A percentile compares a stretch with the other conserved stretches of the same genome.
phyloP scores from a whole-genome alignment of 2,797 vertebrate species.

The Aphelocoma californica region DNA sequence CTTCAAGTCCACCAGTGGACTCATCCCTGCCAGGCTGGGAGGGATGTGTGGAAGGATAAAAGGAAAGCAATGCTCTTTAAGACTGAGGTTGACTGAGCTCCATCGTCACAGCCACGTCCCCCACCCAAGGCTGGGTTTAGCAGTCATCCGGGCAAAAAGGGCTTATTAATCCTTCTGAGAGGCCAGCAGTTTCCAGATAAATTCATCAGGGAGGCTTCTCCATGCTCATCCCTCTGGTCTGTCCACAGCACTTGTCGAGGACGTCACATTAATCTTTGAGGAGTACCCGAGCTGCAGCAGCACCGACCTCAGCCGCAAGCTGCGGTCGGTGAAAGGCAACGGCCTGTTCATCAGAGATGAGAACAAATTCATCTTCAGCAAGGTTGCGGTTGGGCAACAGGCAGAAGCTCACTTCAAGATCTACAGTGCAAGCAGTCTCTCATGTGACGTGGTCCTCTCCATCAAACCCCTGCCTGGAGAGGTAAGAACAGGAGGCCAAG shows the following conservation, averaged over 20 bases:
- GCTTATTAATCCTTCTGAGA: background rate
- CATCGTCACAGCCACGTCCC: background rate
- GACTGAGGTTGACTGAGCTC: background rate
- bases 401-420: constrained; percentile 86
- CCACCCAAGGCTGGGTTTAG: background rate
- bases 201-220: background rate
- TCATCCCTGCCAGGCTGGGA: background rate
- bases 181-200: background rate
- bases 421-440: constrained; percentile 79
- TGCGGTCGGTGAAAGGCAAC: constrained; percentile 68
- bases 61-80: background rate
- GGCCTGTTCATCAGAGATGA: constrained; percentile 85
- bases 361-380: constrained; percentile 87
- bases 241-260: constrained; percentile 68
- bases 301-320: constrained; percentile 65
- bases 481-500: constrained; percentile 67
- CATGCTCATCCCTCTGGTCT: constrained; percentile 34
- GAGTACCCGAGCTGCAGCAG: constrained; percentile 84
- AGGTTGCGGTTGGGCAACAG: constrained; percentile 78
- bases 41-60: background rate
- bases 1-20: background rate
- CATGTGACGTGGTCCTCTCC: constrained; percentile 77
- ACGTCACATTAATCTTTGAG: constrained; percentile 83
- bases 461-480: constrained; percentile 72
- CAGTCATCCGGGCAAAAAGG: background rate